A percentile compares a stretch with the other conserved stretches of the same genome.
Conservation (phyloP, 2,113 vertebrate species). For the Pitta sordida region DNA sequence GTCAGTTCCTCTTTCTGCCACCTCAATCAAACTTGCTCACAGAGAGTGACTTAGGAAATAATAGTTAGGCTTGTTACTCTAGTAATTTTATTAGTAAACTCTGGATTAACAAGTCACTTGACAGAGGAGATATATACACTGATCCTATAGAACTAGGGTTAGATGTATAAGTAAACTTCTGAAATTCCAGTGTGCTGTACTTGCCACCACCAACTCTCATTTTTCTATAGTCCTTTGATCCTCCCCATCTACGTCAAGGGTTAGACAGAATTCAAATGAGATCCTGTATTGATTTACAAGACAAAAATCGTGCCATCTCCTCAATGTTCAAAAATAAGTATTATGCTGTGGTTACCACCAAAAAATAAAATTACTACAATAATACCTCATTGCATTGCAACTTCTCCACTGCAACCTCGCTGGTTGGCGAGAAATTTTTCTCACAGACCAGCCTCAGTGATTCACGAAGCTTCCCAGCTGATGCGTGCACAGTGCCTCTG, state of each 20-base stretch:
- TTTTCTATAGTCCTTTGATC: conserved; percentile 27
- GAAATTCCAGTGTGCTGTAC: background rate
- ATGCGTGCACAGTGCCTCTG: too few species aligned
- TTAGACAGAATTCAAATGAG: conserved; percentile 5
- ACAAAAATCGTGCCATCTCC: background rate
- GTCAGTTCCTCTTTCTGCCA: background rate
- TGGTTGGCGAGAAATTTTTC: too few species aligned
- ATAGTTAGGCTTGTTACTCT: background rate
- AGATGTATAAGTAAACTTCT: background rate
- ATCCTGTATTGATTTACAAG: background rate
- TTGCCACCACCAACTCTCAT: background rate
- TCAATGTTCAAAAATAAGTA: background rate
- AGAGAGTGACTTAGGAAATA: background rate
- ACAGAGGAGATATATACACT: background rate
- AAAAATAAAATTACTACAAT: too few species aligned
- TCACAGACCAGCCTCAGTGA: too few species aligned
- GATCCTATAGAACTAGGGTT: background rate
- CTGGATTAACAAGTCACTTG: background rate
- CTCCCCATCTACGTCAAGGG: conserved; percentile 27
- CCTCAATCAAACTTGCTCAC: background rate
- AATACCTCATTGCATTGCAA: too few species aligned
- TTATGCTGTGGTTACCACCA: background rate
- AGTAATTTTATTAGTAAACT: background rate
- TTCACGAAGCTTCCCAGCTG: too few species aligned
- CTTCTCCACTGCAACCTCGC: too few species aligned